These are phyloP conservation scores for Kryptolebias ocellatus DNA, from an alignment of 2,797 vertebrate species.

Conservation along the genomic window DNA sequence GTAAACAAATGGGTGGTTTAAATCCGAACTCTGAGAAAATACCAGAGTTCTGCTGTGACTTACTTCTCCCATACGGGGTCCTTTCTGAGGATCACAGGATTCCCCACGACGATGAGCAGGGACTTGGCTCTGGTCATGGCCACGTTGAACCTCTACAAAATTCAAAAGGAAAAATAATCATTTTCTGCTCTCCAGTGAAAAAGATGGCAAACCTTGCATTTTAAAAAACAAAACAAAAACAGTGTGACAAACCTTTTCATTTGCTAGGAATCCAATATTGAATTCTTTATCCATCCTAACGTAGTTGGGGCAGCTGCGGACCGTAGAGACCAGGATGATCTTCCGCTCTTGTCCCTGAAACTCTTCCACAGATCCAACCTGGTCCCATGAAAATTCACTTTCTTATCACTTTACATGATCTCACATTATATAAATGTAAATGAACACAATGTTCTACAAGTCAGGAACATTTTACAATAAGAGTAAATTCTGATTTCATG, in stretches of 20 bases:
- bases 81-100: constrained; percentile 87
- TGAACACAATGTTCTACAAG: too few species aligned
- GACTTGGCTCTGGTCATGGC: constrained; percentile 93
- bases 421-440: too few species aligned
- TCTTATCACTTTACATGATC: too few species aligned
- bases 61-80: constrained; percentile 89
- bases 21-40: background rate
- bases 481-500: background rate
- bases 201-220: background rate
- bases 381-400: background rate
- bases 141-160: constrained; percentile 91
- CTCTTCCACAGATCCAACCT: constrained; percentile 96
- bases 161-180: background rate
- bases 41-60: constrained; percentile 38
- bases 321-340: constrained; percentile 90
- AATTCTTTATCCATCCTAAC: constrained; percentile 88
- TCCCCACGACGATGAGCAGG: constrained; percentile 91
- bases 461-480: too few species aligned
- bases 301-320: constrained; percentile 86
- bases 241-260: constrained; percentile 85
- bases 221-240: background rate
- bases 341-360: constrained; percentile 94
- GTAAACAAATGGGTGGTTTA: background rate
- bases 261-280: constrained; percentile 91
- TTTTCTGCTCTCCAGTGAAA: background rate